Percentiles rank a stretch among this genome's conserved stretches.
These are phyloP conservation scores for Vulpes vulpes DNA, from an alignment of 2,113 vertebrate species.

Conservation along the genomic window DNA sequence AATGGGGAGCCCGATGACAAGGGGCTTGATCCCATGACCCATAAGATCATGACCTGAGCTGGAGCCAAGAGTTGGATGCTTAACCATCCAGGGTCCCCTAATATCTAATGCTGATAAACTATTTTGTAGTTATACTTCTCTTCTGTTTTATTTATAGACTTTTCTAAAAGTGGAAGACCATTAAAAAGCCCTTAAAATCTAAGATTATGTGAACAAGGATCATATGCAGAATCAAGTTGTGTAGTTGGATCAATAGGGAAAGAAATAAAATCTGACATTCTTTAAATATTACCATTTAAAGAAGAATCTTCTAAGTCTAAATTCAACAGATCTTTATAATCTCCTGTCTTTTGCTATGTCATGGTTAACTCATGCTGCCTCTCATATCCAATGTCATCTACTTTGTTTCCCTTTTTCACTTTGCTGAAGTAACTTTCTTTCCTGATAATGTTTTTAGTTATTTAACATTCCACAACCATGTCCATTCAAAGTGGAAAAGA, in stretches of 20 bases:
- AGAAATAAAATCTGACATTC: background rate
- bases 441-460: background rate
- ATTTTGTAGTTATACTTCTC: background rate
- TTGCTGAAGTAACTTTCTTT: background rate
- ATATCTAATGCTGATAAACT: background rate
- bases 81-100: background rate
- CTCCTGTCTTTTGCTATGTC: background rate
- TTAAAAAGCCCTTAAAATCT: constrained; percentile 9
- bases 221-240: background rate
- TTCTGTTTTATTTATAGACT: background rate
- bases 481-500: background rate
- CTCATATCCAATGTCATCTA: background rate
- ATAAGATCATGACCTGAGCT: background rate
- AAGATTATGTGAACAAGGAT: background rate
- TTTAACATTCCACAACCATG: background rate
- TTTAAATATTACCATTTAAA: background rate
- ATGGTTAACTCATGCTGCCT: background rate
- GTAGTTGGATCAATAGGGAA: background rate
- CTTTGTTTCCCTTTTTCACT: background rate
- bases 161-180: background rate
- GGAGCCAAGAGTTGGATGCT: background rate
- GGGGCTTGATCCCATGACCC: background rate
- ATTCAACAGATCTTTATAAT: background rate
- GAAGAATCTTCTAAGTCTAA: background rate
- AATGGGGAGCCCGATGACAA: background rate